phyloP scores from a whole-genome alignment of 2,797 vertebrate genomes.

The Sus cebifrons region DNA sequence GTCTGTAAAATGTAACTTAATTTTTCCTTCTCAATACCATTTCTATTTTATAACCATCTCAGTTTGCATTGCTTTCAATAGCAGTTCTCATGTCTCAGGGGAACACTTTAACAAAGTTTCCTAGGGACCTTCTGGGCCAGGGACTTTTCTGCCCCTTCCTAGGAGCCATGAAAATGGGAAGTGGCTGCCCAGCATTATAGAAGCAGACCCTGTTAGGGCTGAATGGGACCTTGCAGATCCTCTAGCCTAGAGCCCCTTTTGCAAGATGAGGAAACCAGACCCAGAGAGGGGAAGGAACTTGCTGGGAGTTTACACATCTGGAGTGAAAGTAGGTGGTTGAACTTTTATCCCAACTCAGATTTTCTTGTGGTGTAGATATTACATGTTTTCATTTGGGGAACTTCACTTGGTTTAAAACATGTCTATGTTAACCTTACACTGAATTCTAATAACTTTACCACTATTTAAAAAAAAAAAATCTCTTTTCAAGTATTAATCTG shows the following conservation, averaged over 20 bases:
- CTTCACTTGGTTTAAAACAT: conserved; percentile 42
- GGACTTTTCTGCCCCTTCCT: conserved; percentile 42
- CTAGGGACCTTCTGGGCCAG: not conserved
- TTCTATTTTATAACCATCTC: not conserved
- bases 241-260: not conserved
- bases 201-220: not conserved
- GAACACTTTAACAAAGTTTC: not conserved
- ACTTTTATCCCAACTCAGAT: not conserved
- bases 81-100: not conserved
- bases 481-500: conserved; percentile 50
- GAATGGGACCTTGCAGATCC: not conserved
- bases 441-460: conserved; percentile 65
- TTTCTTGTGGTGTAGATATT: not conserved
- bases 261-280: not conserved
- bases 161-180: conserved; percentile 39
- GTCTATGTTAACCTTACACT: conserved; percentile 18
- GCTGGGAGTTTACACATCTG: not conserved
- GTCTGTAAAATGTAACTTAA: conserved; percentile 26
- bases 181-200: conserved; percentile 44
- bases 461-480: not conserved
- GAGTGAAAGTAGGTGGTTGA: not conserved
- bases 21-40: not conserved
- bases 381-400: conserved; percentile 51
- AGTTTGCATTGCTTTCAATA: not conserved
- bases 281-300: not conserved